These are phyloP conservation scores for Troglohyphantes excavatus DNA, from an alignment of 2,888 invertebrate genomes.

Conservation along the genomic window DNA sequence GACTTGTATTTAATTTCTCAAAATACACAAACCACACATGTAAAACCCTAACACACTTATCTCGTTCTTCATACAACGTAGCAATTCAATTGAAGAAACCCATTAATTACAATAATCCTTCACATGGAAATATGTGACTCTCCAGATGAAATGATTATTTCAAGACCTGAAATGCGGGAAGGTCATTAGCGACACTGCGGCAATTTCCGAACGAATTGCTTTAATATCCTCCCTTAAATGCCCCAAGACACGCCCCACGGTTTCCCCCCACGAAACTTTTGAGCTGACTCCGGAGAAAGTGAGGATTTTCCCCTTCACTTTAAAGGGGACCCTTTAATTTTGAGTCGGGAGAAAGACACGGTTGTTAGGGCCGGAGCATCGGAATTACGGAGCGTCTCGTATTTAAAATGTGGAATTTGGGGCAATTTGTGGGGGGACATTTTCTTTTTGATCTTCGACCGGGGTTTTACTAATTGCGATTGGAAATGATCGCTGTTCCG, in stretches of 20 bases:
- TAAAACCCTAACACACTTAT: too few species aligned
- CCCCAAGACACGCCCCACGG: background rate
- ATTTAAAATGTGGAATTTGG: background rate
- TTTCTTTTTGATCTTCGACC: too few species aligned
- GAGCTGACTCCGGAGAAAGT: conserved; percentile 9
- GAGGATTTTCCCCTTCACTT: background rate
- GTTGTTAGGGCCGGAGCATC: background rate
- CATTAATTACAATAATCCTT: background rate
- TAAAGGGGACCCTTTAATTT: background rate
- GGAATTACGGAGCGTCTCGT: background rate
- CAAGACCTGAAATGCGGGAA: background rate
- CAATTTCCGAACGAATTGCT: conserved; percentile 21
- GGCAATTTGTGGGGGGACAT: background rate
- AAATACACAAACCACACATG: too few species aligned
- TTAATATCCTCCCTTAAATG: conserved; percentile 6
- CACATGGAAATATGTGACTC: background rate
- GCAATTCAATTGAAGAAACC: background rate
- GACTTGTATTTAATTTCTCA: too few species aligned
- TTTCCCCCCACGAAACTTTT: conserved; percentile 24
- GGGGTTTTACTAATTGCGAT: too few species aligned
- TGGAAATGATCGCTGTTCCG: too few species aligned
- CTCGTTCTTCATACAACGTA: too few species aligned
- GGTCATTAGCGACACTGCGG: conserved; percentile 10
- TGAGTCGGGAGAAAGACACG: background rate
- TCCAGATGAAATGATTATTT: background rate